Percentiles rank a stretch among this genome's conserved stretches.
Conservation (phyloP, 2,113 vertebrate species). For the Poeciliopsis prolifica region DNA sequence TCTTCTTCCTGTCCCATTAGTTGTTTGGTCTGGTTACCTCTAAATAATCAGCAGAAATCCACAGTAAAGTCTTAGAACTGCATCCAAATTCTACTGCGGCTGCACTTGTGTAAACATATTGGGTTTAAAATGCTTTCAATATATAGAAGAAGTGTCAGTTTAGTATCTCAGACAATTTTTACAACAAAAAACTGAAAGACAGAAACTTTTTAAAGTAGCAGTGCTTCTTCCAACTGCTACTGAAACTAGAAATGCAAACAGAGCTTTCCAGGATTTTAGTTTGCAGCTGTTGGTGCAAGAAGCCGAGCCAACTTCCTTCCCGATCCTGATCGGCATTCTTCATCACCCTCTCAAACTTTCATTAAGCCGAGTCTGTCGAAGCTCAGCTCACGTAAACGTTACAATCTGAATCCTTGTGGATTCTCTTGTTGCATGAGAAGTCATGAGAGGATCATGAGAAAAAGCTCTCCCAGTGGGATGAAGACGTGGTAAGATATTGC, state of each 20-base stretch:
- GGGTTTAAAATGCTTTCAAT: too few relatives aligned
- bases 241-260: neutral
- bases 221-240: neutral
- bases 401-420: neutral
- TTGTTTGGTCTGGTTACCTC: too few relatives aligned
- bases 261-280: neutral
- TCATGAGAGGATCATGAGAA: too few relatives aligned
- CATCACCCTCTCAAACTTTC: neutral
- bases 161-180: neutral
- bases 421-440: neutral
- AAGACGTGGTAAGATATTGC: neutral
- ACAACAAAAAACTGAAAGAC: neutral
- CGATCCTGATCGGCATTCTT: neutral
- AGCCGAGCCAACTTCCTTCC: neutral
- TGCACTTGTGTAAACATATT: too few relatives aligned
- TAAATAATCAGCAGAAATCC: too few relatives aligned
- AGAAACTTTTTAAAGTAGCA: neutral
- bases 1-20: too few relatives aligned
- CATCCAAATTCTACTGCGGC: too few relatives aligned
- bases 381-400: neutral
- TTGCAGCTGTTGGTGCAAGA: neutral
- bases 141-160: too few relatives aligned
- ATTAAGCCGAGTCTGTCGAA: neutral
- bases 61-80: too few relatives aligned
- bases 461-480: neutral